Evolutionary conservation across 2,888 invertebrate genomes (phyloP).

Genomic region (Heliconius ethilla): DNA sequence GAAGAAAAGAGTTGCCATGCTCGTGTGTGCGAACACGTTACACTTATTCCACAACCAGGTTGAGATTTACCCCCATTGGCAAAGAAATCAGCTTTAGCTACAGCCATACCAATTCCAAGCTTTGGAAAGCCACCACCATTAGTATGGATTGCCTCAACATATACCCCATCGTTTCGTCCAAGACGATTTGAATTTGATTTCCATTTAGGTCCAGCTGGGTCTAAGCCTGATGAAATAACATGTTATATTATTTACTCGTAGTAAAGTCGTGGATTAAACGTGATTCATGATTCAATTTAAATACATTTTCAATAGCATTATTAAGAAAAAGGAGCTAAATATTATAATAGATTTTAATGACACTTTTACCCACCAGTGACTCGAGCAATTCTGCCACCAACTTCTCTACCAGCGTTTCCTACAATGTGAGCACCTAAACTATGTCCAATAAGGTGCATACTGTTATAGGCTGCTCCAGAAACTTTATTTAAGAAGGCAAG

Average conservation of each 20-base stretch:
- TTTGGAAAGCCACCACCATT: slow-evolving; percentile 54
- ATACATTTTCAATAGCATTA: too few species aligned
- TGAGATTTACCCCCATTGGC: background rate
- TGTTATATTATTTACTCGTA: background rate
- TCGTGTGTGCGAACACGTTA: background rate
- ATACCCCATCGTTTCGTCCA: slow-evolving; percentile 56
- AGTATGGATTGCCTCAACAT: slow-evolving; percentile 72
- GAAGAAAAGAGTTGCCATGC: slow-evolving; percentile 12
- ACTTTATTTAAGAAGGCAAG: slow-evolving; percentile 43
- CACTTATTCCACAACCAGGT: background rate
- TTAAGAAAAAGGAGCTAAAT: background rate
- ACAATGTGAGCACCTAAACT: slow-evolving; percentile 73
- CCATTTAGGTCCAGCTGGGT: slow-evolving; percentile 72
- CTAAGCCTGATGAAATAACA: slow-evolving; percentile 55
- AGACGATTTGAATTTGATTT: slow-evolving; percentile 53
- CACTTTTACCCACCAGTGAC: slow-evolving; percentile 65
- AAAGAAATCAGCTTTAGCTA: slow-evolving; percentile 10
- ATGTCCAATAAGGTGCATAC: slow-evolving; percentile 69
- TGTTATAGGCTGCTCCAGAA: slow-evolving; percentile 50
- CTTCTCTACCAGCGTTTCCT: slow-evolving; percentile 65
- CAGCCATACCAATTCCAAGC: slow-evolving; percentile 42
- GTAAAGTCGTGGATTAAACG: background rate
- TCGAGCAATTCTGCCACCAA: slow-evolving; percentile 55
- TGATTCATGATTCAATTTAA: background rate
- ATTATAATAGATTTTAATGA: too few species aligned